Base-by-base conservation (phyloP, 2,797 vertebrate species). In the Alfaro cultratus region DNA sequence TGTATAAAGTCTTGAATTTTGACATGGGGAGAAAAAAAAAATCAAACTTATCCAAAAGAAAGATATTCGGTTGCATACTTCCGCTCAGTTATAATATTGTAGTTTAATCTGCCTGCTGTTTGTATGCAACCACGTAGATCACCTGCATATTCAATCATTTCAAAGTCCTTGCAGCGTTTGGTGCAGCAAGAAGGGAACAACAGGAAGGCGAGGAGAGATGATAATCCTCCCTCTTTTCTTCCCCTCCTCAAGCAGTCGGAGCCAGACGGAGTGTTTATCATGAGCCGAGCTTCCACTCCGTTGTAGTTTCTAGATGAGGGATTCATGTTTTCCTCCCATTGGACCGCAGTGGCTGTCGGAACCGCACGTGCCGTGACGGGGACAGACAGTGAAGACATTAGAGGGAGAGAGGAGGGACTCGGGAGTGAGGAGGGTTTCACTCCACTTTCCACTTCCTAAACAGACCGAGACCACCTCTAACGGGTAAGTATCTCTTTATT, bases 291-390 rank as follows among this genome's bases (percentile, higher is more conserved):
- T 64, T 64, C 51, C 85, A 76, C 43, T 73, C 77, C 43, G 78
- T 18, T 71, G 80, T 80, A 77, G 41, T 87, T 86, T 39, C 46
- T 90, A 80, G 88, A 90, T 88, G 92, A 89, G 82, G 76, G 80
- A 83, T 83, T 81, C 83, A 51, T 83, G 86, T 87, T 82, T 86
- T 57, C 70, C 64, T 77, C 79, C 62, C 72, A 57, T 76, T 88
- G 87, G 89, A 78, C 82, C 85, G 23, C 74, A 39, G 80, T 26
- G 36, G 73, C 80, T 62, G 67, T 74, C 77, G 79, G 88, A 84
- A 76, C 70, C 43, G 71, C 78, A 78, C 18, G 73, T 73, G 73
- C 82, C 29, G 11, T 34, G 64, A 74, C 72, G 11, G 18, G 75
- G 72, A 77, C 76, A 81, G 83, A 78, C 46, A 6, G 57, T 71